Conservation (phyloP, 2,113 vertebrate genomes). For the Columba livia region DNA sequence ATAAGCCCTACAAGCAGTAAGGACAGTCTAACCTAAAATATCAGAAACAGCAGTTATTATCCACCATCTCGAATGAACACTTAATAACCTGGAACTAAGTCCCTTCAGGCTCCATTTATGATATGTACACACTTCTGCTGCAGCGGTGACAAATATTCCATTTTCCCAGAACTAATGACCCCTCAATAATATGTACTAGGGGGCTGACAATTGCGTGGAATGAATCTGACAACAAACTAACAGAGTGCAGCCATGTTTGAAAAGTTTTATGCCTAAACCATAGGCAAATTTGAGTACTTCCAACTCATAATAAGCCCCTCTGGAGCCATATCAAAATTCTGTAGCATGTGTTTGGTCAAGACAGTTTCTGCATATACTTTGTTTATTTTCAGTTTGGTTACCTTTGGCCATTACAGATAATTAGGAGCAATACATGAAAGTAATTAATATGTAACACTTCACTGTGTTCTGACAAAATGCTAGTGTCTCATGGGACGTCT, state of each 20-base stretch:
- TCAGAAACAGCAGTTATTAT: constrained; percentile 35
- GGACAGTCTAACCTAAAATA: constrained; percentile 32
- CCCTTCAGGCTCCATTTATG: constrained; percentile 63
- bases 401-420: neutral
- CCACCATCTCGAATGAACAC: constrained; percentile 52
- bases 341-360: neutral
- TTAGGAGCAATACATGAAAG: neutral
- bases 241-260: constrained; percentile 24
- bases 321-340: neutral
- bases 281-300: constrained; percentile 25
- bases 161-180: constrained; percentile 65
- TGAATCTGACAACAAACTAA: constrained; percentile 51
- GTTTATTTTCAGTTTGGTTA: neutral
- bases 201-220: constrained; percentile 43
- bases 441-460: neutral
- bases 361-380: neutral
- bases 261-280: constrained; percentile 25
- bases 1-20: constrained; percentile 4
- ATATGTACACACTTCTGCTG: constrained; percentile 48
- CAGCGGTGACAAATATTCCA: constrained; percentile 59
- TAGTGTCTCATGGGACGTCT: neutral
- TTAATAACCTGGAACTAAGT: constrained; percentile 73
- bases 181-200: constrained; percentile 38
- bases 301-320: neutral
- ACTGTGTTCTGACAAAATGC: neutral